These are phyloP conservation scores for Microcebus ravelobensis DNA, from an alignment of 2,113 vertebrate genomes.

Conservation along the genomic window DNA sequence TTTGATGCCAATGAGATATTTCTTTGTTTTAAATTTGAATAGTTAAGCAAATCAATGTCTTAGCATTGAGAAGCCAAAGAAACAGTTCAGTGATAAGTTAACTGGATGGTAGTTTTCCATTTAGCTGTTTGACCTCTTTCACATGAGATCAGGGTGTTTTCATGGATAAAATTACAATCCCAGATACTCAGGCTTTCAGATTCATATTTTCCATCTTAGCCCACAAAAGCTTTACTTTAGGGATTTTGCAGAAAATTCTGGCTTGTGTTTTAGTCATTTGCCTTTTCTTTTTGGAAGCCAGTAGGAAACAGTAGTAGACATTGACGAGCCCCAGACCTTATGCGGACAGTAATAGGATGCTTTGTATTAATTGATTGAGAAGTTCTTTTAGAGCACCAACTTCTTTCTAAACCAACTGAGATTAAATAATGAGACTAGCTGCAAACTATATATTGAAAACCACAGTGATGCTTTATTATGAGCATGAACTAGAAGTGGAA, in stretches of 20 bases:
- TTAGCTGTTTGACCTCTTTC: neutral
- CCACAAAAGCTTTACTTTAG: slow-evolving; percentile 25
- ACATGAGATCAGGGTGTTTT: slow-evolving; percentile 51
- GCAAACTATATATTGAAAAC: neutral
- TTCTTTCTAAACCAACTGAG: neutral
- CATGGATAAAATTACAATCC: slow-evolving; percentile 61
- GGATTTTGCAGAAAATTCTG: slow-evolving; percentile 14
- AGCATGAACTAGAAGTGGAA: neutral
- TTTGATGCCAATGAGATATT: neutral
- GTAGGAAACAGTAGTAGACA: neutral
- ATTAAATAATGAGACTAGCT: neutral
- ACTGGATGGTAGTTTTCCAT: neutral
- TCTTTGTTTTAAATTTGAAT: slow-evolving; percentile 46
- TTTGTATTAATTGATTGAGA: neutral
- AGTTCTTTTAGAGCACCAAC: neutral
- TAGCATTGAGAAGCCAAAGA: slow-evolving; percentile 17
- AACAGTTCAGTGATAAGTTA: neutral
- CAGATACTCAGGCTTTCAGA: slow-evolving; percentile 67
- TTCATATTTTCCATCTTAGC: slow-evolving; percentile 67
- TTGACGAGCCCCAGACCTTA: neutral
- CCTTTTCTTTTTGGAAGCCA: neutral
- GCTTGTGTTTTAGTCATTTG: neutral
- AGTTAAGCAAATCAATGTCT: slow-evolving; percentile 11
- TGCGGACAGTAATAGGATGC: neutral
- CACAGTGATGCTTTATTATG: neutral